A percentile compares a stretch with the other conserved stretches of the same genome.
phyloP scores from a whole-genome alignment of 2,888 invertebrate genomes.

The Eretmocerus hayati region DNA sequence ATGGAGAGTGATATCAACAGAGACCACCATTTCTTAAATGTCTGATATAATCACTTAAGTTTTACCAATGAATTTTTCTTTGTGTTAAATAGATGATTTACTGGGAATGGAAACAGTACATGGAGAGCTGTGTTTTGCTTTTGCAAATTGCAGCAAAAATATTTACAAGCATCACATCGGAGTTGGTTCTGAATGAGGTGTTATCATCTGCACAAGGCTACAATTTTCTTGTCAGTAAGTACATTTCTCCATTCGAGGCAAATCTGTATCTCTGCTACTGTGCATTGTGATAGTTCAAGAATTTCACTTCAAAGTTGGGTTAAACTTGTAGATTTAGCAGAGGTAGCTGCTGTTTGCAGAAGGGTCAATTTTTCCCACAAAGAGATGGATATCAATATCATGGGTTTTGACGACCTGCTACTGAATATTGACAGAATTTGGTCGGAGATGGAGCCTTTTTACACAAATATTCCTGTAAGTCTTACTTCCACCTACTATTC shows the following conservation, averaged over 20 bases:
- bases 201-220: constrained; percentile 50
- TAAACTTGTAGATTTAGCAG: constrained; percentile 42
- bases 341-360: constrained; percentile 47
- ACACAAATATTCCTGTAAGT: constrained; percentile 43
- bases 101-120: constrained; percentile 45
- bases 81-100: constrained; percentile 41
- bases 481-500: too few relatives aligned
- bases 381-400: constrained; percentile 44
- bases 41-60: background rate
- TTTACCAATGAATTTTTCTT: background rate
- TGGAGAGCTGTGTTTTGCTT: constrained; percentile 51
- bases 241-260: too few relatives aligned
- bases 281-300: constrained; percentile 1
- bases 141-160: constrained; percentile 51
- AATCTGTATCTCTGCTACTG: background rate
- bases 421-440: constrained; percentile 46
- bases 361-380: constrained; percentile 47
- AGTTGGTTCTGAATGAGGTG: constrained; percentile 51
- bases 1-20: too few relatives aligned
- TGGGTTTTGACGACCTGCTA: constrained; percentile 44
- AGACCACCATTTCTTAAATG: too few relatives aligned
- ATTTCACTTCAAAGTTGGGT: background rate
- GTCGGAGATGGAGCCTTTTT: constrained; percentile 47
- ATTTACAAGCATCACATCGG: constrained; percentile 51
- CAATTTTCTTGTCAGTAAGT: constrained; percentile 51